Evolutionary conservation across 2,113 vertebrate species (phyloP).

Genomic region (Phylloscopus whistleri): DNA sequence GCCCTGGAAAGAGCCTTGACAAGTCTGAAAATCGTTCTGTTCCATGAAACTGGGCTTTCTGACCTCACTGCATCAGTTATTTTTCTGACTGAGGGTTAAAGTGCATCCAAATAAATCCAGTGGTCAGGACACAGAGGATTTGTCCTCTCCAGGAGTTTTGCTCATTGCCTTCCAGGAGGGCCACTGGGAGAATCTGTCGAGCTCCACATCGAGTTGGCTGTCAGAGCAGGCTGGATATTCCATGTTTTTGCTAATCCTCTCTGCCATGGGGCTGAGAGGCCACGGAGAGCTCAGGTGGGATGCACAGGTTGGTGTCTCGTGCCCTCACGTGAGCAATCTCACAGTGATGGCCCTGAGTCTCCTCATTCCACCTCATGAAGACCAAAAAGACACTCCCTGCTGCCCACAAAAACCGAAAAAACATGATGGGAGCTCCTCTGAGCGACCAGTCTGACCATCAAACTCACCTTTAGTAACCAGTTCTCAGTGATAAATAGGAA

Average conservation of each 20-base stretch:
- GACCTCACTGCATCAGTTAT: background rate
- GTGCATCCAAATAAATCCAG: background rate
- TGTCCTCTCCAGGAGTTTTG: background rate
- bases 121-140: background rate
- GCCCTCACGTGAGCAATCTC: fast-evolving
- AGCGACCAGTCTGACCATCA: background rate
- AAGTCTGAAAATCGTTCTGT: background rate
- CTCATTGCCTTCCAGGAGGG: background rate
- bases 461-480: background rate
- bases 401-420: background rate
- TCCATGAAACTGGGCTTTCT: background rate
- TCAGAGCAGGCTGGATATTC: background rate
- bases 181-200: background rate
- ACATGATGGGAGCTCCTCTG: background rate
- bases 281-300: background rate
- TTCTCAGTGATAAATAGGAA: background rate
- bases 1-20: background rate
- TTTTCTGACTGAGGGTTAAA: background rate
- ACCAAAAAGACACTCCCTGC: background rate
- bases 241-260: background rate
- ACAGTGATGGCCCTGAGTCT: background rate
- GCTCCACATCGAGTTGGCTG: background rate
- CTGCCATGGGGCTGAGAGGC: background rate
- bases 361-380: background rate
- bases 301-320: background rate